Percentiles rank a stretch among this genome's conserved stretches.
Conservation (phyloP, 2,797 vertebrate species). For the Malurus splendens region DNA sequence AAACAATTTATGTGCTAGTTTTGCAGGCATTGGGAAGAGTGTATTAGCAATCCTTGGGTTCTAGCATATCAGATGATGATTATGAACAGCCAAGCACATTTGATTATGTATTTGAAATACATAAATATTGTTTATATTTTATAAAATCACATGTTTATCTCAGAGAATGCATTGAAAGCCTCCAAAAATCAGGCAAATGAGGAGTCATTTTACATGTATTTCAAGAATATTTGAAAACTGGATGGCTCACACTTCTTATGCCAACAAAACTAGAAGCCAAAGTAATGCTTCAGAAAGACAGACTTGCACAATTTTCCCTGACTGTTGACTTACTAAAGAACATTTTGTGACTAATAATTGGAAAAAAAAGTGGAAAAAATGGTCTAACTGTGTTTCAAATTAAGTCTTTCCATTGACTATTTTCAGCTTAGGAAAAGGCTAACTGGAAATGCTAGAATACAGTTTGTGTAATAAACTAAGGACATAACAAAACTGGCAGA, state of each 20-base stretch:
- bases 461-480: background rate
- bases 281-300: background rate
- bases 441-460: slow-evolving; percentile 7
- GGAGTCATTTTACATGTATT: background rate
- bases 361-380: background rate
- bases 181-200: background rate
- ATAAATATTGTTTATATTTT: background rate
- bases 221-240: slow-evolving; percentile 2
- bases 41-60: background rate
- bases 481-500: background rate
- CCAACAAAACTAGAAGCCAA: slow-evolving; percentile 3
- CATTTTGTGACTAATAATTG: background rate
- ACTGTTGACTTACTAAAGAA: background rate
- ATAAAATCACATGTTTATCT: background rate
- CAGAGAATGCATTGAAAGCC: background rate
- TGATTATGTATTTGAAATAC: background rate
- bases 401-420: slow-evolving; percentile 4
- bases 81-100: background rate
- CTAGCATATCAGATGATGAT: background rate
- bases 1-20: background rate
- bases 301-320: background rate
- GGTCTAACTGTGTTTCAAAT: background rate
- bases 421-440: background rate
- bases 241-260: background rate
- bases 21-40: background rate